Conservation (phyloP, 2,888 invertebrate species). For the Caenorhabditis zanzibari region DNA sequence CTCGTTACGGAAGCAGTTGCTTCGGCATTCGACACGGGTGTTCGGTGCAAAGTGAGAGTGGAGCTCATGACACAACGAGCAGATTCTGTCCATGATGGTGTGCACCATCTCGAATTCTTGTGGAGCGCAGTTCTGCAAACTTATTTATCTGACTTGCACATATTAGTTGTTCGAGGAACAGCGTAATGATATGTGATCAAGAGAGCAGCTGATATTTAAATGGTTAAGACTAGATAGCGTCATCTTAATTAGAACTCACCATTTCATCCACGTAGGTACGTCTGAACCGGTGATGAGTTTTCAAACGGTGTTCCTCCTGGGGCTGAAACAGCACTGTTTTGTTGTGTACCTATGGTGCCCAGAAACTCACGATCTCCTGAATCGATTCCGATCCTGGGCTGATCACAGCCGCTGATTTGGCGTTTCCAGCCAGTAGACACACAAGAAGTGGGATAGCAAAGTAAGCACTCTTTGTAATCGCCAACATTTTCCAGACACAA, state of each 20-base stretch:
- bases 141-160: conserved; percentile 21
- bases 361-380: not conserved
- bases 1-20: conserved; percentile 47
- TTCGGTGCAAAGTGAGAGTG: conserved; percentile 66
- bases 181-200: conserved; percentile 33
- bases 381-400: not conserved
- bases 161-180: not conserved
- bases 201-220: conserved; percentile 33
- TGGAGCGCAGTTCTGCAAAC: conserved; percentile 63
- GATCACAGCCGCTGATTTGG: not conserved
- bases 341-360: not conserved
- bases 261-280: conserved; percentile 50
- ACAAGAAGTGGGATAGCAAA: conserved; percentile 3
- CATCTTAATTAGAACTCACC: conserved; percentile 23
- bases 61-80: conserved; percentile 73
- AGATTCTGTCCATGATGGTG: conserved; percentile 72
- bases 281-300: conserved; percentile 18
- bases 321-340: not conserved
- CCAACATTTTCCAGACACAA: conserved; percentile 32
- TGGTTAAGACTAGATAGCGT: not conserved
- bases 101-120: conserved; percentile 68
- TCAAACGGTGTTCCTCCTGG: not conserved
- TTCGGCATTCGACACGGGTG: conserved; percentile 69
- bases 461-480: conserved; percentile 17
- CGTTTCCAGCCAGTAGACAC: not conserved